These are phyloP conservation scores for Heliopora coerulea DNA, from an alignment of 92 coral and sea anemone genomes.

Conservation along the genomic window DNA sequence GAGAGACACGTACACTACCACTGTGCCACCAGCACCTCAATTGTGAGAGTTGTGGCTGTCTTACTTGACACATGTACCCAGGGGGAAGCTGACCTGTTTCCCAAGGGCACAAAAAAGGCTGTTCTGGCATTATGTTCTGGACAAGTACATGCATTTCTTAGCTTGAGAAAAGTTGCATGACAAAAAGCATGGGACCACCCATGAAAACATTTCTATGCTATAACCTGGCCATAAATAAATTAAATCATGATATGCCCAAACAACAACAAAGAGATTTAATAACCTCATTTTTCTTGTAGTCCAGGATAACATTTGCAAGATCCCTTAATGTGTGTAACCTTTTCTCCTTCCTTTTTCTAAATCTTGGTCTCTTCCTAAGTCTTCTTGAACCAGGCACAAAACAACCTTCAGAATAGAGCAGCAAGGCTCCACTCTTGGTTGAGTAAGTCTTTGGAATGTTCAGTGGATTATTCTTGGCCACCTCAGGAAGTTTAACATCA, in stretches of 20 bases:
- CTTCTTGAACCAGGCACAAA: conserved; percentile 89
- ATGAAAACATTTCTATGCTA: too few species aligned
- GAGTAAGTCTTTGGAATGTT: conserved; percentile 77
- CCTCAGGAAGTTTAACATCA: conserved; percentile 62
- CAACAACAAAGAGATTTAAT: conserved; percentile 3
- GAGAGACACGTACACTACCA: too few species aligned
- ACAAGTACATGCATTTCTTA: too few species aligned
- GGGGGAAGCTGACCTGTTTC: too few species aligned
- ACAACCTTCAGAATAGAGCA: conserved; percentile 84
- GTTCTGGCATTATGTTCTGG: too few species aligned
- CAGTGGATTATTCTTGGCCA: conserved; percentile 18
- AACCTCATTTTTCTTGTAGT: conserved; percentile 94
- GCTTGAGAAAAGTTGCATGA: too few species aligned
- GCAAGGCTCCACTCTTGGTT: conserved; percentile 86
- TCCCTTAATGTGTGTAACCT: conserved; percentile 74
- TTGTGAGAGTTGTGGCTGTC: too few species aligned
- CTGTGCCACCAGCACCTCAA: too few species aligned
- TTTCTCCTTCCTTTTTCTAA: conserved; percentile 57
- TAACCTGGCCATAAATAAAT: too few species aligned
- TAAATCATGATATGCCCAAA: background rate
- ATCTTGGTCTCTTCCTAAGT: conserved; percentile 60
- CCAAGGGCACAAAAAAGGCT: too few species aligned
- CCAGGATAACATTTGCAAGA: conserved; percentile 68
- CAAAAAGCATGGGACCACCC: too few species aligned
- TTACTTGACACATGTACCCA: too few species aligned